Evolutionary conservation across 2,888 invertebrate genomes (phyloP), one percentile per base, ranked within the genome.

Genomic region (Drosophila ezoana): DNA sequence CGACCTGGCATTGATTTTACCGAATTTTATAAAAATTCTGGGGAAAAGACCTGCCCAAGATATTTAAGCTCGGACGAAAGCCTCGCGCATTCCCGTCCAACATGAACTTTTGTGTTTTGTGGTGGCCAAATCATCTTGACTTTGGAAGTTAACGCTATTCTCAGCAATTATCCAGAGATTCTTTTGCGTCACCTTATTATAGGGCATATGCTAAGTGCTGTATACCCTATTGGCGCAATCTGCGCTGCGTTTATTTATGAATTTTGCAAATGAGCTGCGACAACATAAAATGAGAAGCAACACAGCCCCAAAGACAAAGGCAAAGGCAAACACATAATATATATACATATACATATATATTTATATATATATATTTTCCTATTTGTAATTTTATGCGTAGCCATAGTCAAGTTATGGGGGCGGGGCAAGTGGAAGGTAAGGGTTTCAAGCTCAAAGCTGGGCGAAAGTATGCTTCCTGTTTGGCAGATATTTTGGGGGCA

Each of bases 241-340:
- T 10, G 38, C 11, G 18, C 3, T 33, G 49, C 37, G 23, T 45
- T 67, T 60, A 67, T 67, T 73, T 73, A 64, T 67, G 78, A 75
- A 67, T 72, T 72, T 67, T 60, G 37, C 67, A 75, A 75, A 77
- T 77, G 67, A 78, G 78, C 67, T 60, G 74, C 52, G 66, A 75
- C 63, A 79, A 67, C 43, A 64, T 56, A 70, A 59, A 66, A 43
- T 18, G 43, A 48, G 18, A 18, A 48, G 47, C 43, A 64, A 67
- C 14, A 60, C n/a, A 44, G 33, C 20, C 28, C 48, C 57, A 14
- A 56, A 57, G 45, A 56, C 35, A 48, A 43, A 48, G 33, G 14
- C 56, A 49, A 28, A 43, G 20, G 37, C 40, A 47, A 73, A 33
- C 53, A 41, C 53, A 60, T 57, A 62, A 66, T 40, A 52, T 52